Conservation (phyloP, 2,113 vertebrate genomes). For the Sus scrofa region DNA sequence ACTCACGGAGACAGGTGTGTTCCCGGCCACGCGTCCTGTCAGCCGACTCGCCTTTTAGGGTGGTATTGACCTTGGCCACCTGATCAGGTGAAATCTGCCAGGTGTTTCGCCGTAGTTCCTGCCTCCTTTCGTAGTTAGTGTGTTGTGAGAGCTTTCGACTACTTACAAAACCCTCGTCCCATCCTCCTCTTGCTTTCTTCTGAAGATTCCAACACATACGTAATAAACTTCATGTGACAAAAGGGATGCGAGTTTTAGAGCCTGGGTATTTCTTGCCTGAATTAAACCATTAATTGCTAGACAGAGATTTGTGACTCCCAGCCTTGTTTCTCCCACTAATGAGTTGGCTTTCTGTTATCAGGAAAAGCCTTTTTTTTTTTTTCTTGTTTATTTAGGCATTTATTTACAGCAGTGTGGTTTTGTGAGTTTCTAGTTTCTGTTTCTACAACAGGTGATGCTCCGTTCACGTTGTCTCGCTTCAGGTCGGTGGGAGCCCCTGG, state of each 20-base stretch:
- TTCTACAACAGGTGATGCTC: not conserved
- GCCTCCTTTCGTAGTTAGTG: not conserved
- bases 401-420: no score
- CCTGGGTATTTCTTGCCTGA: not conserved
- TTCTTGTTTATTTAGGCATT: not conserved
- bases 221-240: no score
- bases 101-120: rapidly evolving
- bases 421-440: not conserved
- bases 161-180: rapidly evolving
- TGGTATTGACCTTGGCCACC: rapidly evolving
- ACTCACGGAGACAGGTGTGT: rapidly evolving
- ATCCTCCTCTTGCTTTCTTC: no score
- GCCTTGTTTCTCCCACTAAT: not conserved
- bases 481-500: not conserved
- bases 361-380: not conserved
- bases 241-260: no score
- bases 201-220: no score
- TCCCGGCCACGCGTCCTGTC: rapidly evolving
- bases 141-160: not conserved
- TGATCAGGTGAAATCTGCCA: not conserved
- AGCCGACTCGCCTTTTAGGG: rapidly evolving
- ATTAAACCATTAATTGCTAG: not conserved
- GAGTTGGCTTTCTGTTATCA: not conserved
- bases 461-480: not conserved
- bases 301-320: not conserved